phyloP scores from a whole-genome alignment of 2,113 vertebrate species.

The Salvelinus sp. region DNA sequence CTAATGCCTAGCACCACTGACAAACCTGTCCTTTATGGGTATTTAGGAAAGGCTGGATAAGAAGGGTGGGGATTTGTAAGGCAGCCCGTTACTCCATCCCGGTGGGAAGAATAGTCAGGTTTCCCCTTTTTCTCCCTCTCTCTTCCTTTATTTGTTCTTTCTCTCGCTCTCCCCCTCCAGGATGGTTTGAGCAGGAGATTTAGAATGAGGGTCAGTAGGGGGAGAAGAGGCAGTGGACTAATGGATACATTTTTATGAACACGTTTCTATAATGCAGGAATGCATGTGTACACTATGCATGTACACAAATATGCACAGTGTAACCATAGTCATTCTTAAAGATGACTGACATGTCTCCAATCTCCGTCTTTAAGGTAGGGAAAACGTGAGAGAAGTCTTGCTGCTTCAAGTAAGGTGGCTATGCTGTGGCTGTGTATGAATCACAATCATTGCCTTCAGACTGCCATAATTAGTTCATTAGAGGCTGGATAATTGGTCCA shows the following conservation, averaged over 20 bases:
- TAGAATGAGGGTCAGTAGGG: background rate
- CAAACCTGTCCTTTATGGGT: background rate
- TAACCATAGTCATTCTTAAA: background rate
- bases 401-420: background rate
- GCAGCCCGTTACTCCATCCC: constrained; percentile 17
- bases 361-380: background rate
- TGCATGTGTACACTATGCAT: background rate
- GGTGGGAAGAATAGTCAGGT: constrained; percentile 10
- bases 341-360: background rate
- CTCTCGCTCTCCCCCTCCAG: background rate
- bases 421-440: background rate
- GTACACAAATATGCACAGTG: background rate
- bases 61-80: constrained; percentile 17
- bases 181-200: background rate
- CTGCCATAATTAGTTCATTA: background rate
- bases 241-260: background rate
- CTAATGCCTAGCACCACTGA: background rate
- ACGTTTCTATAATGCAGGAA: background rate
- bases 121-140: background rate
- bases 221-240: background rate
- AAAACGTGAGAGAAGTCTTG: background rate
- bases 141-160: too few relatives aligned
- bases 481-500: background rate
- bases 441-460: background rate
- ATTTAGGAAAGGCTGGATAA: background rate